Evolutionary conservation across 2,888 invertebrate genomes (phyloP), one percentile per base, ranked within the genome.

Genomic region (Apotomis turbidana): DNA sequence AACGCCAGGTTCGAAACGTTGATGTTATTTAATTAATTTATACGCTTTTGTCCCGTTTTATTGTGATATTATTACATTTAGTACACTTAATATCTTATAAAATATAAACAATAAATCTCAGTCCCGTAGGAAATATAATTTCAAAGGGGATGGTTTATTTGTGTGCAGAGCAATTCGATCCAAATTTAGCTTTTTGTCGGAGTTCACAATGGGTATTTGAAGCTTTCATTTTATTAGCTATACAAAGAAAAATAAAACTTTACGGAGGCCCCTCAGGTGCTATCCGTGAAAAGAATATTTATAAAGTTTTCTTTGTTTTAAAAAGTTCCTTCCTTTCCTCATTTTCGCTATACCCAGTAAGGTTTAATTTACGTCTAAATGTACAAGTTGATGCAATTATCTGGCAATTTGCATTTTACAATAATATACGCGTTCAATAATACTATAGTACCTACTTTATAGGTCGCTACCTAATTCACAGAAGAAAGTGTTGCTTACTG

Each of bases 241-340:
- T 64, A 69, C 73, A 74, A 67, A 71, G 68, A 71, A 58, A 71
- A 73, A 68, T 70, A 70, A 74, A 74, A 73, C 74, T 78, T 71
- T 63, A 67, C 59, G 44, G 71, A 71, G 67, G 71, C 66, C 74
- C 61, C 74, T 68, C 77, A 76, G 78, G 75, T 78, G 76, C 70
- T 66, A 68, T 67, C 69, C 73, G 75, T 73, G 79, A 76, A 76
- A 71, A 76, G 76, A 77, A 78, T 79, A 79, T 77, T 78, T 79
- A 76, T 77, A 76, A 78, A 78, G 70, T 77, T 77, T 63, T 69
- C 74, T 68, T 75, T 75, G 73, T 76, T 73, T 74, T 71, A 54
- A 44, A 75, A 75, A 76, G 57, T 74, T 75, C 41, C 38, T 72
- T 73, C 68, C 36, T 59, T 62, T 60, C 74, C 66, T 58, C 68